A percentile compares a stretch with the other conserved stretches of the same genome.
These are phyloP conservation scores for Chrysopa pallens DNA, from an alignment of 1,140 invertebrate species.

Conservation along the genomic window DNA sequence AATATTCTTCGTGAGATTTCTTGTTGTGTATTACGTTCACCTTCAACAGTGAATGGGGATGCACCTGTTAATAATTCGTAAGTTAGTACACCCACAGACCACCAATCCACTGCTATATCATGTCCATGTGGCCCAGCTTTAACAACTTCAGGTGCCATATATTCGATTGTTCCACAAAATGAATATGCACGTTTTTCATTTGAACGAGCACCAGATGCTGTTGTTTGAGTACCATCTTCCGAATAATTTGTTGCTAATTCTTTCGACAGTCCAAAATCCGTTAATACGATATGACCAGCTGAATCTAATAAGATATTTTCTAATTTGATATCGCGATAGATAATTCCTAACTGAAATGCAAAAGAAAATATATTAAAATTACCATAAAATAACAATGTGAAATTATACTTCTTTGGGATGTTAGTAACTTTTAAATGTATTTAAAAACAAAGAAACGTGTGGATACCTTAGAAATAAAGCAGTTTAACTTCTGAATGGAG, in stretches of 20 bases:
- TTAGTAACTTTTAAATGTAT: neutral
- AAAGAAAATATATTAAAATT: slow-evolving; percentile 7
- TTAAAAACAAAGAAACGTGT: neutral
- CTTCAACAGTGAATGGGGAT: slow-evolving; percentile 92
- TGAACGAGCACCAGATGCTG: neutral
- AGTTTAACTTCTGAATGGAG: too few species aligned
- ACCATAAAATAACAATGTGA: slow-evolving; percentile 4
- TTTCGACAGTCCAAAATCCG: slow-evolving; percentile 84
- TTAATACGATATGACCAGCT: slow-evolving; percentile 78
- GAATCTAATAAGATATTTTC: slow-evolving; percentile 82
- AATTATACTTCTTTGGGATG: neutral
- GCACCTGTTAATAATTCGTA: slow-evolving; percentile 94
- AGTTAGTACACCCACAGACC: slow-evolving; percentile 91
- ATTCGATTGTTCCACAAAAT: slow-evolving; percentile 96
- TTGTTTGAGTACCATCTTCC: slow-evolving; percentile 11
- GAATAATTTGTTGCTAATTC: slow-evolving; percentile 30
- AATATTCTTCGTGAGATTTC: slow-evolving; percentile 87
- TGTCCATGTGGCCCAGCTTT: slow-evolving; percentile 64
- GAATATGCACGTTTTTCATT: slow-evolving; percentile 70
- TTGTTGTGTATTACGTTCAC: slow-evolving; percentile 77
- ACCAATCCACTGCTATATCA: slow-evolving; percentile 92
- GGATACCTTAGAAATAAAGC: too few species aligned
- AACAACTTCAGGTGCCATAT: slow-evolving; percentile 89
- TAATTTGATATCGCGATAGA: slow-evolving; percentile 90
- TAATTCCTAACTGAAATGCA: slow-evolving; percentile 65